These are phyloP conservation scores for Anniella stebbinsi DNA, from an alignment of 2,797 vertebrate species.

Conservation along the genomic window DNA sequence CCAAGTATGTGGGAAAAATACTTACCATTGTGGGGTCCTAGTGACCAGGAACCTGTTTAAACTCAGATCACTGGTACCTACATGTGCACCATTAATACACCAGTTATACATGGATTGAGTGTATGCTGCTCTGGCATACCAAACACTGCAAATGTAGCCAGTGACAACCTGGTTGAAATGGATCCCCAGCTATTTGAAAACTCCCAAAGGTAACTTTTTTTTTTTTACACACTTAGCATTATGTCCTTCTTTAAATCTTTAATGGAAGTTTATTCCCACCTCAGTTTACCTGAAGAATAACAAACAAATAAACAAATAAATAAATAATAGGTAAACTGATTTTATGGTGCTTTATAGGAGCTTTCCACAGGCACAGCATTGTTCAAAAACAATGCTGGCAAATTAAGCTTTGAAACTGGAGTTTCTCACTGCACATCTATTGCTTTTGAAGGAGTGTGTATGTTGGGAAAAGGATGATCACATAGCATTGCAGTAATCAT, in stretches of 20 bases:
- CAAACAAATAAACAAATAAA: not conserved
- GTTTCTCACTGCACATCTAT: not conserved
- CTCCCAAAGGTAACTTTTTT: no score
- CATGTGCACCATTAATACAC: not conserved
- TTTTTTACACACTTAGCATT: not conserved
- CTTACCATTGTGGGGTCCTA: no score
- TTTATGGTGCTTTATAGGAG: not conserved
- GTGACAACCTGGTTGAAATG: not conserved
- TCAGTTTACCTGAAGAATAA: not conserved
- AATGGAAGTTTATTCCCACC: not conserved
- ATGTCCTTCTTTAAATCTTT: not conserved
- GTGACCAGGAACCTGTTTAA: not conserved
- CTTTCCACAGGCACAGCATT: not conserved
- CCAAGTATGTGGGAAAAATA: not conserved
- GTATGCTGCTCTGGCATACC: not conserved
- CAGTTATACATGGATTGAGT: not conserved
- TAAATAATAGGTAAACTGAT: not conserved
- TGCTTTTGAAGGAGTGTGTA: slow-evolving; percentile 2
- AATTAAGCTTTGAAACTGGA: not conserved
- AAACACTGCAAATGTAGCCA: not conserved
- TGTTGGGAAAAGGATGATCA: not conserved
- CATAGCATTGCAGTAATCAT: slow-evolving; percentile 15
- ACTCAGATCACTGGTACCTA: not conserved
- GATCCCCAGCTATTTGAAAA: no score
- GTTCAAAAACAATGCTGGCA: not conserved